Evolutionary conservation across 2,797 vertebrate species (phyloP).

Genomic region (Ctenochaetus hawaiiensis): DNA sequence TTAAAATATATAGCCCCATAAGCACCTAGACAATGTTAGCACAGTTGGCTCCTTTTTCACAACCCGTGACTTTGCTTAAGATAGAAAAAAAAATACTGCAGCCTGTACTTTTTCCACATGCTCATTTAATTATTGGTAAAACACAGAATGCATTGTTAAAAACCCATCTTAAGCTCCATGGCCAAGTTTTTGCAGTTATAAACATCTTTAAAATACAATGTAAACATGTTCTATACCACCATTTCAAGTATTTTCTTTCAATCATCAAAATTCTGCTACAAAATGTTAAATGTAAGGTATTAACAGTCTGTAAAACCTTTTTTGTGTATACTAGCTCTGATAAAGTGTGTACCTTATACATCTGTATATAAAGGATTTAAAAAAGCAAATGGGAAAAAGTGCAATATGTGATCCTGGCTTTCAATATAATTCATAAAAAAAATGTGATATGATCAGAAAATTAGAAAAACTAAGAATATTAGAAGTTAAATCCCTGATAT

Average conservation of each 20-base stretch:
- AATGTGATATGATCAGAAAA: not conserved
- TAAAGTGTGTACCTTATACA: not conserved
- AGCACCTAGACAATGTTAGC: constrained; percentile 35
- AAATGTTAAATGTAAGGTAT: not conserved
- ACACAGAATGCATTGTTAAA: constrained; percentile 10
- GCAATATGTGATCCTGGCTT: not conserved
- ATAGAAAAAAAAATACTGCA: constrained; percentile 43
- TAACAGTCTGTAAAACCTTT: not conserved
- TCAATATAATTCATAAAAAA: not conserved
- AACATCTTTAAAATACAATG: constrained; percentile 8
- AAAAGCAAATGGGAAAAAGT: not conserved
- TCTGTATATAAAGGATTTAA: not conserved
- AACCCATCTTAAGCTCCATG: not conserved
- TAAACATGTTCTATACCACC: constrained; percentile 1
- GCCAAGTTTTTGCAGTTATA: not conserved
- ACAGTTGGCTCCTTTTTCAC: constrained; percentile 34
- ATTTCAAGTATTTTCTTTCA: not conserved
- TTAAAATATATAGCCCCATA: constrained; percentile 33
- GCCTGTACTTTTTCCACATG: not conserved
- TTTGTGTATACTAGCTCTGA: not conserved
- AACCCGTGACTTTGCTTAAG: constrained; percentile 26
- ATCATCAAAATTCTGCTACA: not conserved
- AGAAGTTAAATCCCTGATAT: not conserved
- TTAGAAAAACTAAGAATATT: not conserved
- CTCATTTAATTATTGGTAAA: constrained; percentile 36